phyloP scores from a whole-genome alignment of 1,140 invertebrate genomes.

The Harpegnathos saltator region DNA sequence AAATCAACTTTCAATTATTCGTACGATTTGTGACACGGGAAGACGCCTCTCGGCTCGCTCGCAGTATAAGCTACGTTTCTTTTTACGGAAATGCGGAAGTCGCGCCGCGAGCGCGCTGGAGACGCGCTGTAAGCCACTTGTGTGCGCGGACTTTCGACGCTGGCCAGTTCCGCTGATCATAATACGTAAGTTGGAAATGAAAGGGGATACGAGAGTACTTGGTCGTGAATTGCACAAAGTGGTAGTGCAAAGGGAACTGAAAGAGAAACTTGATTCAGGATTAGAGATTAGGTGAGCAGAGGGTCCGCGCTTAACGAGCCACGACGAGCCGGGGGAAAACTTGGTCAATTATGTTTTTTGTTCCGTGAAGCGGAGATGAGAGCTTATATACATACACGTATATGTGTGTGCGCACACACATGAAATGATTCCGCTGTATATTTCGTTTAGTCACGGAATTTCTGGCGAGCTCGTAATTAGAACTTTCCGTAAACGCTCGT shows the following conservation, averaged over 20 bases:
- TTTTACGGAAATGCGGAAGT: background rate
- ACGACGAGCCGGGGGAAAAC: background rate
- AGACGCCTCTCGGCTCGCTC: background rate
- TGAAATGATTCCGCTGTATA: no score
- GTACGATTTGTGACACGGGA: no score
- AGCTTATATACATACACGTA: no score
- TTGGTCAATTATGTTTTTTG: slow-evolving; percentile 12
- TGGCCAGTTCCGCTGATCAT: background rate
- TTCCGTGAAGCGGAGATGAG: background rate
- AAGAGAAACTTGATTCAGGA: background rate
- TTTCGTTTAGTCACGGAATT: background rate
- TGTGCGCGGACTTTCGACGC: background rate
- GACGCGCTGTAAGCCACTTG: background rate
- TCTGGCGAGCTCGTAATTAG: background rate
- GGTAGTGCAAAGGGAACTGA: background rate
- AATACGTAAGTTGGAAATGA: background rate
- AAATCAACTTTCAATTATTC: slow-evolving; percentile 2
- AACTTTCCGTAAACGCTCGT: background rate
- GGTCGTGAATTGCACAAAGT: background rate
- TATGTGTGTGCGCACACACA: no score
- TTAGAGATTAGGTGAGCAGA: slow-evolving; percentile 4
- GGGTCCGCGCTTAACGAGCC: background rate
- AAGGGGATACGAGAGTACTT: background rate
- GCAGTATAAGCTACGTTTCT: background rate
- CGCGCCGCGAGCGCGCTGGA: background rate